Conservation (phyloP, 35 echinoderm and acorn worm genomes). For the Ptychodera flava region DNA sequence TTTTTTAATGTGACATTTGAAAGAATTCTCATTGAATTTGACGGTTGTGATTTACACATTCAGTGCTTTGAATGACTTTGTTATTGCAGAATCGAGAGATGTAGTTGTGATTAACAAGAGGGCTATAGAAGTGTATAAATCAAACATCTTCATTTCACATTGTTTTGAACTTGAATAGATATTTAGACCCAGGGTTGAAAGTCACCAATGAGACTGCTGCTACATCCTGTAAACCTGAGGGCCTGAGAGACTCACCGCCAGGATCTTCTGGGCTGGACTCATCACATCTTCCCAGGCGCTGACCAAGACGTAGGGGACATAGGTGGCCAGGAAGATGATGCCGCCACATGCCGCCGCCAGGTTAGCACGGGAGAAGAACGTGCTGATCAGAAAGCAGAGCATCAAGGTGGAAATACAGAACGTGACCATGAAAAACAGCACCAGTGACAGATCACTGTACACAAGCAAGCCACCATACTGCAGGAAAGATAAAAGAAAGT, state of each 20-base stretch:
- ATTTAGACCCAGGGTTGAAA: no score
- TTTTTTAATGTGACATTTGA: no score
- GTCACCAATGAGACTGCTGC: no score
- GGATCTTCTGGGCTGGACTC: conserved; percentile 34
- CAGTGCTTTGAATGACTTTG: no score
- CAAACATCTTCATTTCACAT: no score
- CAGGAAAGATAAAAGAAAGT: conserved; percentile 22
- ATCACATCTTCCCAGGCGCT: conserved; percentile 62
- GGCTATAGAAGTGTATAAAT: no score
- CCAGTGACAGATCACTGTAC: conserved; percentile 40
- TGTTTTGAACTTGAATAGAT: no score
- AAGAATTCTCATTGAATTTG: no score
- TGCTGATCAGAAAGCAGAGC: conserved; percentile 94
- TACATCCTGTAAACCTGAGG: not conserved
- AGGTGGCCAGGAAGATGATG: conserved; percentile 83
- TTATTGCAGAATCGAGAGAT: no score
- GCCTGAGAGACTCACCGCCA: conserved; percentile 51
- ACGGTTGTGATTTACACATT: no score
- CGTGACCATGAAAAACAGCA: conserved; percentile 74
- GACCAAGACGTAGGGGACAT: conserved; percentile 88
- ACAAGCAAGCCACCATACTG: conserved; percentile 68
- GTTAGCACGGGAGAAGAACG: conserved; percentile 96
- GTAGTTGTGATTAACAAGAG: no score
- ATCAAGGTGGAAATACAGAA: conserved; percentile 97
- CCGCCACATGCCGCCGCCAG: conserved; percentile 89